Conservation (phyloP, 1,140 invertebrate species). For the Apis dorsata region DNA sequence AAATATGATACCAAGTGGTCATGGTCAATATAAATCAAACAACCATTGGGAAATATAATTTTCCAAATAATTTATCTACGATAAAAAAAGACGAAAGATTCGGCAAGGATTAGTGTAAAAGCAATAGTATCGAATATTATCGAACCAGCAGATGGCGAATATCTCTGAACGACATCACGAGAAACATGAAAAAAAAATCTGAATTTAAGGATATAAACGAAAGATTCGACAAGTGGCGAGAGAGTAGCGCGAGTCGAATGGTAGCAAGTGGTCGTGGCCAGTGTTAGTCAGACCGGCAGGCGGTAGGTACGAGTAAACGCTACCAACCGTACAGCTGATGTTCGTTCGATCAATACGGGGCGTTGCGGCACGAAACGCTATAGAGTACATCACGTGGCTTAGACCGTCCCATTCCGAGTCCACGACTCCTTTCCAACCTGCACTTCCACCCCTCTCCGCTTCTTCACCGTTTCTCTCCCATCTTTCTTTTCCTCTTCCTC, state of each 20-base stretch:
- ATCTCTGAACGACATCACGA: too few relatives aligned
- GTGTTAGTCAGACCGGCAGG: constrained; percentile 56
- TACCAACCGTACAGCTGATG: constrained; percentile 74
- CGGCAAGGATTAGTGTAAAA: too few relatives aligned
- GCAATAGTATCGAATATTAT: too few relatives aligned
- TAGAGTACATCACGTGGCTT: constrained; percentile 70
- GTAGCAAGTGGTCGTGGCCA: constrained; percentile 54
- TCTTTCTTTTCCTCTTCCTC: background rate
- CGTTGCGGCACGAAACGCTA: constrained; percentile 73
- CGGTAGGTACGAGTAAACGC: constrained; percentile 55
- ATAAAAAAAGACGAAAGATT: too few relatives aligned
- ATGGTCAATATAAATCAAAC: too few relatives aligned
- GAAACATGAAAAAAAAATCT: background rate
- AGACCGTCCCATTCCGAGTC: constrained; percentile 65
- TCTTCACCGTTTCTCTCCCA: background rate
- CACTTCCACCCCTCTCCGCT: background rate
- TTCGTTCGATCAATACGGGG: constrained; percentile 73
- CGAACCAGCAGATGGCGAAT: too few relatives aligned
- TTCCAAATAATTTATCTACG: too few relatives aligned
- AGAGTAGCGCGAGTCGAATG: background rate
- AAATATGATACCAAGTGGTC: too few relatives aligned
- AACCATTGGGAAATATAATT: too few relatives aligned
- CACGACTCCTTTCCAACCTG: constrained; percentile 35
- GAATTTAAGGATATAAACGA: background rate
- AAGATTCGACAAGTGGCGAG: background rate